Percentiles rank a stretch among this genome's conserved stretches.
Conservation (phyloP, 2,113 vertebrate species). For the Scomber scombrus region DNA sequence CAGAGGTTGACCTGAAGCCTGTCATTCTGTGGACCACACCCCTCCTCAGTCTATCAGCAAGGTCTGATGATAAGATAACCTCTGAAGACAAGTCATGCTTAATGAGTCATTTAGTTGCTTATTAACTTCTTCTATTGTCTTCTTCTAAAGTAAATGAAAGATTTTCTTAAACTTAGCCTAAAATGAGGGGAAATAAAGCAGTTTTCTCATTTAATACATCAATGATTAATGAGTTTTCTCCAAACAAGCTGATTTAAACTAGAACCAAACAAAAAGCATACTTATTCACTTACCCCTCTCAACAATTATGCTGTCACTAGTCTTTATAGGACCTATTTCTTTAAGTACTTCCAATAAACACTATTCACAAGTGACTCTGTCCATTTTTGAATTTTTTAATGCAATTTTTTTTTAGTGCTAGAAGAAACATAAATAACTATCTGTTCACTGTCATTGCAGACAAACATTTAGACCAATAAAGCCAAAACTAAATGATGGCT, state of each 20-base stretch:
- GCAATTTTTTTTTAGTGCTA: not conserved
- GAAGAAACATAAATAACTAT: not conserved
- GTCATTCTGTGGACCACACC: not conserved
- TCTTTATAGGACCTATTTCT: not conserved
- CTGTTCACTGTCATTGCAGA: not conserved
- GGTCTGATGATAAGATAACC: conserved; percentile 6
- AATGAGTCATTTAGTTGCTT: not conserved
- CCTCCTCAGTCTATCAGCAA: not conserved
- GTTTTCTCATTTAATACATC: not conserved
- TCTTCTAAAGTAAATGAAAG: too few relatives aligned
- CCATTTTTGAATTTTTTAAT: not conserved
- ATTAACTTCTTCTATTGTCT: too few relatives aligned
- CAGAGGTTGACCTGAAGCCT: conserved; percentile 11
- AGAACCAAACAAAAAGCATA: not conserved
- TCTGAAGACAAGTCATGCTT: not conserved
- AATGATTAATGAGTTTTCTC: too few relatives aligned
- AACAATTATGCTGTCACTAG: not conserved
- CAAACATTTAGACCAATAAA: not conserved
- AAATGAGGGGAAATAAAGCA: not conserved
- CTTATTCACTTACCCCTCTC: not conserved
- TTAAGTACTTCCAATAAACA: not conserved
- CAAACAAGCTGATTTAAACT: too few relatives aligned
- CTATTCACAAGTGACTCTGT: too few relatives aligned
- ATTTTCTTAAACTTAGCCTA: not conserved
- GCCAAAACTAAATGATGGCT: not conserved